Base-by-base conservation (phyloP, 2,888 invertebrate species). In the Trilocha varians region DNA sequence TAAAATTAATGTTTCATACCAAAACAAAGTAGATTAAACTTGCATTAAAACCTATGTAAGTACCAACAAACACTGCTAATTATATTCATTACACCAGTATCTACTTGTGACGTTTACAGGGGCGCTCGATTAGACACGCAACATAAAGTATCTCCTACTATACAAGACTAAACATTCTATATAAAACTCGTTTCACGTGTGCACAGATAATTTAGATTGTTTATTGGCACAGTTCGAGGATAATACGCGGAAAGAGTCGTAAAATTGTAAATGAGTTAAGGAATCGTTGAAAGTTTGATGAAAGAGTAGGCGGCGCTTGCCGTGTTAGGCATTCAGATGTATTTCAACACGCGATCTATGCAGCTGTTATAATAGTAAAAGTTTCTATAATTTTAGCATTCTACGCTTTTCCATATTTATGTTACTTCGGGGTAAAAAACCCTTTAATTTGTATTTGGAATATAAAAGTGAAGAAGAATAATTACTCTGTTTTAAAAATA, bases 91-190 rank as follows among this genome's bases (percentile, higher is more conserved):
- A n/a, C n/a, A n/a, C n/a, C n/a, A n/a, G n/a, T n/a, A n/a, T 25
- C 8, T 9, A 25, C 25, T 25, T 25, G 25, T 25, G 25, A 25
- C 25, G 25, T 25, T 25, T 25, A 25, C 25, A 15, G 39, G 45
- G 46, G 41, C 49, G 40, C 41, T 43, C 45, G 62, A 64, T 64
- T 63, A 62, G 56, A 55, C 69, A 70, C 67, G 65, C 59, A 49
- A 65, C 51, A 45, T 44, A 40, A 48, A 42, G 47, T 51, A 55
- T 46, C 37, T 50, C 43, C 41, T 18, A 18, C 25, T n/a, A 25
- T 5, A 25, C 6, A 9, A 25, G 25, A 9, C 11, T 25, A 25
- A 11, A 2, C 11, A 9, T 25, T 6, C 11, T 25, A 9, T 11
- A 2, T 25, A 9, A 6, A 25, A 25, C 11, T 25, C 11, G 3